Evolutionary conservation across 2,113 vertebrate species (phyloP), one percentile per base, ranked within the genome.

Genomic region (Tiliqua scincoides): DNA sequence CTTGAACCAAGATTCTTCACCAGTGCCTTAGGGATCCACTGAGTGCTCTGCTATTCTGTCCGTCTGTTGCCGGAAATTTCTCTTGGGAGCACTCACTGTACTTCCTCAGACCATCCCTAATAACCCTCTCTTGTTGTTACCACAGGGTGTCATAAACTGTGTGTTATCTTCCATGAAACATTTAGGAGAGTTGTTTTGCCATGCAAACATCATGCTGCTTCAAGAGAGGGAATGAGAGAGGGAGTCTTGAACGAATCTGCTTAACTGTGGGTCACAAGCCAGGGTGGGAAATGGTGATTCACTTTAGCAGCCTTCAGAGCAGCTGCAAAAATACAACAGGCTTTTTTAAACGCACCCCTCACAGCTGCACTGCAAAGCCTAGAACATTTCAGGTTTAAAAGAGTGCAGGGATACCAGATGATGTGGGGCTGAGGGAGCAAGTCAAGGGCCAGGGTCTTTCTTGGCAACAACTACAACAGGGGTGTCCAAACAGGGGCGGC

Each of bases 1-100:
- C 68, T 90, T 94, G 92, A 93, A 91, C 90, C 83, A 88, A 94
- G 92, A 84, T 92, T 93, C 91, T 94, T 94, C 83, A 88, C 91
- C 87, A 83, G 76, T 83, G 91, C 88, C 87, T 89, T 88, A 40
- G 86, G 79, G 93, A 82, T 17, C 73, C 86, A 79, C 87, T 82
- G 87, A 93, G 92, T 91, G 89, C 92, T 93, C 90, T 92, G 89
- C 94, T 91, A 85, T 90, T 93, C 93, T 94, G 84, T 93, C 91
- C 94, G 93, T 94, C 94, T 95, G 93, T 91, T 93, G 83, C 62
- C 82, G 94, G 48, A 11, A 92, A 92, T 95, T 94, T 95, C 93
- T 92, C 94, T 73, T 83, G 89, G 85, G 94, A 92, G 86, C n/a
- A 57, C 82, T 94, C 88, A 0, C n/a, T 85, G 80, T 87, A 90